Conservation (phyloP, 2,113 vertebrate species). For the Ailurus styani region DNA sequence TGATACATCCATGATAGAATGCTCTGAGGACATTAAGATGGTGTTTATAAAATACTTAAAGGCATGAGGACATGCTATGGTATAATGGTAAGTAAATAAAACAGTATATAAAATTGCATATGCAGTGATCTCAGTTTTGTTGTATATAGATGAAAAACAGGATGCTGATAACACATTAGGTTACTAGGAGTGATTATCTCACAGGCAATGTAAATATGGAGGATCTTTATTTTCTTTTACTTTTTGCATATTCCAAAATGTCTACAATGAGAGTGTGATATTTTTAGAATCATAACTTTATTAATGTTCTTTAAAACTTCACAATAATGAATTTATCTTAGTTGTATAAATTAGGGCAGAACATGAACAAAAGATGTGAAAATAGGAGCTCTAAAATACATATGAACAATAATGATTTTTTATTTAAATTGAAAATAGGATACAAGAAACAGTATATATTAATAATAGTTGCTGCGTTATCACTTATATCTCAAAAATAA, state of each 20-base stretch:
- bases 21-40: background rate
- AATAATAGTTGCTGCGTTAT: background rate
- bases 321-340: background rate
- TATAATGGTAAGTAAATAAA: background rate
- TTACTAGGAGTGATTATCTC: background rate
- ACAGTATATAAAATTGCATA: background rate
- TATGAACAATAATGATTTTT: background rate
- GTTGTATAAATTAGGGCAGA: background rate
- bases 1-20: background rate
- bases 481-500: background rate
- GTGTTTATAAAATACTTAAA: slow-evolving; percentile 11
- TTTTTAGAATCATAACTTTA: slow-evolving; percentile 7
- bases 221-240: background rate
- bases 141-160: background rate
- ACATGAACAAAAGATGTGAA: background rate
- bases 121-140: background rate
- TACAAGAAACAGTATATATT: background rate
- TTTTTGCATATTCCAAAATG: background rate
- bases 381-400: background rate
- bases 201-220: background rate
- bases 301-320: background rate
- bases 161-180: background rate
- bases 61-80: background rate
- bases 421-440: background rate
- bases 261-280: background rate